Percentiles rank a stretch among this genome's conserved stretches.
These are phyloP conservation scores for Phoebastria nigripes DNA, from an alignment of 2,797 vertebrate species.

Conservation along the genomic window DNA sequence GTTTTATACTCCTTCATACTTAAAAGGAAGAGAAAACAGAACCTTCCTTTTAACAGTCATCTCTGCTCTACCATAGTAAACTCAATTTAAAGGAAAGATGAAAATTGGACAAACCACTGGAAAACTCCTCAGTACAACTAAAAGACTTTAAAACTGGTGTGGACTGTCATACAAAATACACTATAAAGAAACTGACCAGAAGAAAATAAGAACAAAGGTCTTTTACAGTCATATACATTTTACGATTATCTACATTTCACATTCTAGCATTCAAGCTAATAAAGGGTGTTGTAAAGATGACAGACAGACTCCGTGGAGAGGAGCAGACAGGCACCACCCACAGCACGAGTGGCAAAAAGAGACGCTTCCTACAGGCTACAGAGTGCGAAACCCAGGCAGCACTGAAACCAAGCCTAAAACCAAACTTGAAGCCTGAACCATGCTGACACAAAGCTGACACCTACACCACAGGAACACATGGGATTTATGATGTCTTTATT, in stretches of 20 bases:
- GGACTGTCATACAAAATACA: not conserved
- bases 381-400: not conserved
- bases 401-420: not conserved
- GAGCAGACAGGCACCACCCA: not conserved
- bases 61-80: not conserved
- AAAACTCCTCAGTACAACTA: not conserved
- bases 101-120: not conserved
- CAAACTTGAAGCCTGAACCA: not conserved
- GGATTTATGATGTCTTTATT: not conserved
- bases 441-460: not conserved
- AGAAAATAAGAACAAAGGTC: not conserved
- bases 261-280: not conserved
- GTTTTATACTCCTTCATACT: not conserved
- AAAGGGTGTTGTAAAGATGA: not conserved
- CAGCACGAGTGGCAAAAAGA: not conserved
- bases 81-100: not conserved
- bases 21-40: not conserved
- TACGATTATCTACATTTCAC: not conserved
- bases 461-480: not conserved
- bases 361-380: not conserved
- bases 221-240: not conserved
- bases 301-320: not conserved
- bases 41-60: not conserved
- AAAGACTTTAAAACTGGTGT: not conserved
- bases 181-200: not conserved